phyloP scores from a whole-genome alignment of 2,113 vertebrate genomes.

The Ceratotherium simum region DNA sequence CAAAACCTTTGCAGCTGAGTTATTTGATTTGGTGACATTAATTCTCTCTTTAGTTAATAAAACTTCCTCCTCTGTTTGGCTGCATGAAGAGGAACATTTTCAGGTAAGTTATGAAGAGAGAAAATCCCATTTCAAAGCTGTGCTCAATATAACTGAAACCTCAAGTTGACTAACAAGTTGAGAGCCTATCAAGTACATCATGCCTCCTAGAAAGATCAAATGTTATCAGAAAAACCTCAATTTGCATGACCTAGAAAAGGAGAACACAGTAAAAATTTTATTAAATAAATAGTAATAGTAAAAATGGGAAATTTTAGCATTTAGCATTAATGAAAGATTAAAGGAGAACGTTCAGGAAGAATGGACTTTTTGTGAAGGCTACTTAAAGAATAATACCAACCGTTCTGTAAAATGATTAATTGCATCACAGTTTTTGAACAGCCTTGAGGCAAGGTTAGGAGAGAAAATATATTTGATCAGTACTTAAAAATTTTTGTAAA shows the following conservation, averaged over 20 bases:
- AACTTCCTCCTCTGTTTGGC: not conserved
- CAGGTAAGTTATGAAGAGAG: conserved; percentile 39
- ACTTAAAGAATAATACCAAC: conserved; percentile 6
- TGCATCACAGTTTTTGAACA: not conserved
- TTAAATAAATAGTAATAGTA: not conserved
- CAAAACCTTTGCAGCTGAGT: not conserved
- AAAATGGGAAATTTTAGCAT: not conserved
- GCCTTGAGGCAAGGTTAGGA: not conserved
- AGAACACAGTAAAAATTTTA: not conserved
- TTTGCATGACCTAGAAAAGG: conserved; percentile 43
- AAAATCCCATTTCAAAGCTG: conserved; percentile 31
- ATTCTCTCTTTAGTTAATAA: conserved; percentile 50
- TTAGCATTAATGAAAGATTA: conserved; percentile 11
- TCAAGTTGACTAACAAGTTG: not conserved
- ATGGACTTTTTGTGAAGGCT: not conserved
- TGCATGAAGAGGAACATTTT: not conserved
- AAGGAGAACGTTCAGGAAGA: not conserved
- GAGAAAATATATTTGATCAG: conserved; percentile 13
- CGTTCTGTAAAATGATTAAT: conserved; percentile 29
- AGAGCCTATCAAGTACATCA: not conserved
- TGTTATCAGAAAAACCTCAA: not conserved
- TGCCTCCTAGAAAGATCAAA: conserved; percentile 42
- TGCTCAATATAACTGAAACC: not conserved
- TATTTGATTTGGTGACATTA: conserved; percentile 26
- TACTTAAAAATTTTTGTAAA: not conserved